Conservation (phyloP, 2,797 vertebrate species). For the Danio choprae region DNA sequence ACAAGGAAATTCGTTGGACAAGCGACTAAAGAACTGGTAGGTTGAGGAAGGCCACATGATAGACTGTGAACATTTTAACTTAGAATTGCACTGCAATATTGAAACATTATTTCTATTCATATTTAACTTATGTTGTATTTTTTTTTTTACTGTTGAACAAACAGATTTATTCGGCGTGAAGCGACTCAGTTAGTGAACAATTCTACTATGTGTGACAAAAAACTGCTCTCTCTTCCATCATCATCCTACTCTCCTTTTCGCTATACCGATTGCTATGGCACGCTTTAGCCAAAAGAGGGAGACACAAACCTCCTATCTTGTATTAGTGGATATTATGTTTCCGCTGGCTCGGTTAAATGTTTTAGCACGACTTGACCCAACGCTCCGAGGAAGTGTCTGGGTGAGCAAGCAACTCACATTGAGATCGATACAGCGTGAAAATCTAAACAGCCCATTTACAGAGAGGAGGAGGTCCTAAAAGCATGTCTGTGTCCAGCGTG, state of each 20-base stretch:
- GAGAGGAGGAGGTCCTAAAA: neutral
- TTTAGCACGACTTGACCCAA: slow-evolving; percentile 61
- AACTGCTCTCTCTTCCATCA: neutral
- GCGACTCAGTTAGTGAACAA: neutral
- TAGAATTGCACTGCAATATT: neutral
- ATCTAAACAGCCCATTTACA: slow-evolving; percentile 57
- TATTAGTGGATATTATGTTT: neutral
- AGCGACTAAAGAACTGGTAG: neutral
- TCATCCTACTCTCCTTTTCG: slow-evolving; percentile 2
- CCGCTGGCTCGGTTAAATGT: neutral
- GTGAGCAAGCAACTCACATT: slow-evolving; percentile 62
- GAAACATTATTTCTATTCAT: neutral
- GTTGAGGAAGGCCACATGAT: neutral
- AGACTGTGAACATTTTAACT: neutral
- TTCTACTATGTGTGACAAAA: neutral
- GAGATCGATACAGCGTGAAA: slow-evolving; percentile 72
- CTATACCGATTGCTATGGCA: neutral
- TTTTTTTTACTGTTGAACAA: neutral
- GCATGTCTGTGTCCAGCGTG: neutral
- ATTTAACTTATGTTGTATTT: neutral
- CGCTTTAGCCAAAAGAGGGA: slow-evolving; percentile 31
- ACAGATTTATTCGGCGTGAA: neutral
- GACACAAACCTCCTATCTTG: neutral
- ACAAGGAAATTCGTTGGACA: neutral
- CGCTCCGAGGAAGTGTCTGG: slow-evolving; percentile 62